Evolutionary conservation across 2,113 vertebrate species (phyloP), one percentile per base, ranked within the genome.

Genomic region (Smithornis capensis): DNA sequence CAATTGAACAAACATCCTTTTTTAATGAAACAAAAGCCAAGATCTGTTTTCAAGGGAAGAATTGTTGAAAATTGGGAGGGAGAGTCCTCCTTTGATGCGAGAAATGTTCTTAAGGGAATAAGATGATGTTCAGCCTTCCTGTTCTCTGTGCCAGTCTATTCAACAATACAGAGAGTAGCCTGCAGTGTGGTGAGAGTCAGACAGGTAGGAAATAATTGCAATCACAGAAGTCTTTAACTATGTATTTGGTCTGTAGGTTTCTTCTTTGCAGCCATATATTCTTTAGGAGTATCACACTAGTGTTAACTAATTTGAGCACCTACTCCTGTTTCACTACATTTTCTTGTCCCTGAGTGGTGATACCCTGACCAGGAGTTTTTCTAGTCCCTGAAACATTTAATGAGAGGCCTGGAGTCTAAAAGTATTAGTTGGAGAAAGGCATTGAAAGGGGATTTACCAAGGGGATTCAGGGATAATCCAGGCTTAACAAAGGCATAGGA

Each of bases 391-490:
- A 63, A 95, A 55, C 80, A 18, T 92, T 81, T 93, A 92, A 89
- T 81, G 69, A 92, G 90, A 92, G 56, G 8, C 56, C 52, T 65
- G 38, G 10, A 88, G 71, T 42, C 47, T 93, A 56, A 83, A 93
- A 90, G 79, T 59, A 87, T 95, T 97, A 95, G 35, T 68, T 90
- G 86, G 60, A 86, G 73, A 87, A 77, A 96, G 68, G 37, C 89
- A 83, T 37, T 67, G 75, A 92, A 94, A 91, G 38, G 40, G 56
- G 83, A 95, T 96, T 97, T 97, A 38, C 44, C 86, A 78, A 71
- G 87, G 49, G 76, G 89, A 96, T 94, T 92, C 88, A 35, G 52
- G 52, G 89, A 94, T 97, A 93, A 96, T 95, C 94, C 31, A 35
- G 83, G 92, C 5, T 97, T 96, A 93, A 77, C 25, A 42, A 91